Percentiles rank a stretch among this genome's conserved stretches.
Evolutionary conservation across 2,797 vertebrate genomes (phyloP).

Genomic region (Phalloptychus januarius): DNA sequence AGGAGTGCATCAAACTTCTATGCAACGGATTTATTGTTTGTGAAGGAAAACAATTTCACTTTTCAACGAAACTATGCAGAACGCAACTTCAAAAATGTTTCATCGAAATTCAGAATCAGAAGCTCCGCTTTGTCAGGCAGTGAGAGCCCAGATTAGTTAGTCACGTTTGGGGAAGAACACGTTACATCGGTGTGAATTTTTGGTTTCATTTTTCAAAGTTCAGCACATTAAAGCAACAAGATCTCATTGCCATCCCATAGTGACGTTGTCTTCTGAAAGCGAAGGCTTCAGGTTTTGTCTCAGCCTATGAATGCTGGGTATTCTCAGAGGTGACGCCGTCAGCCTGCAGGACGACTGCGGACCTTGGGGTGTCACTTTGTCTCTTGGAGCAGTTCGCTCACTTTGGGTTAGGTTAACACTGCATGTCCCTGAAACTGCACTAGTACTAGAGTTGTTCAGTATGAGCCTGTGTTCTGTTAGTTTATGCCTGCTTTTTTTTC

Average conservation of each 20-base stretch:
- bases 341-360: constrained; percentile 24
- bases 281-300: constrained; percentile 56
- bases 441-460: constrained; percentile 74
- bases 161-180: constrained; percentile 15
- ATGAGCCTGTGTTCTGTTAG: constrained; percentile 76
- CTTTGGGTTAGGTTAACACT: constrained; percentile 62
- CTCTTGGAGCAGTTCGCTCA: constrained; percentile 45
- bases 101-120: constrained; percentile 65
- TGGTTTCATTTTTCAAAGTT: constrained; percentile 29
- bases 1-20: constrained; percentile 81
- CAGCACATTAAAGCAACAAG: constrained; percentile 54
- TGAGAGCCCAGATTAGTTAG: no score
- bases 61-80: constrained; percentile 83
- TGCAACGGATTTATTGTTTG: constrained; percentile 77
- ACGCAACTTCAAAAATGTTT: constrained; percentile 51
- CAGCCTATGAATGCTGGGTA: constrained; percentile 74
- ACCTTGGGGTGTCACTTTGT: constrained; percentile 21
- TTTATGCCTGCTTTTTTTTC: constrained; percentile 76
- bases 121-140: constrained; percentile 81
- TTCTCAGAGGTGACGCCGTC: constrained; percentile 59
- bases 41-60: constrained; percentile 64
- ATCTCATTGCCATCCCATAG: constrained; percentile 60
- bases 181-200: constrained; percentile 22
- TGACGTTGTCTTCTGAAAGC: constrained; percentile 39
- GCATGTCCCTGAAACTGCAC: constrained; percentile 80